A percentile compares a stretch with the other conserved stretches of the same genome.
Evolutionary conservation across 1,140 invertebrate species (phyloP).

Genomic region (Zaprionus taronus): DNA sequence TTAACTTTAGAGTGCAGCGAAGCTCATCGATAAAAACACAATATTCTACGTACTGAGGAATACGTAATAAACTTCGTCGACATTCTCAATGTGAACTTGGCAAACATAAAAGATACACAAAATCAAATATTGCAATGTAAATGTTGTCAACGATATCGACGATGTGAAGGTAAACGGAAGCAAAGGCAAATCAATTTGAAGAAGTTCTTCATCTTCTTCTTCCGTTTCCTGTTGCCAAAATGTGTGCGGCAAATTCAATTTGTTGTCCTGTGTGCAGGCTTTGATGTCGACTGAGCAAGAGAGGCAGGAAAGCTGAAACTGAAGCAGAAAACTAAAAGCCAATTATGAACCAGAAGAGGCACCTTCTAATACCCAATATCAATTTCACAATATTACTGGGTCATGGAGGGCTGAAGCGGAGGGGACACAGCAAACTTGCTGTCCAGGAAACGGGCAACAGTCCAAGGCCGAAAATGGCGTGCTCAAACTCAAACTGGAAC

Average conservation of each 20-base stretch:
- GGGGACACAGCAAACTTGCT: not conserved
- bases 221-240: conserved; percentile 37
- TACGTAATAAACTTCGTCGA: not conserved
- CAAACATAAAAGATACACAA: conserved; percentile 23
- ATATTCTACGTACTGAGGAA: not conserved
- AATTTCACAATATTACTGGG: conserved; percentile 42
- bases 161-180: not conserved
- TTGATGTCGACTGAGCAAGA: conserved; percentile 9
- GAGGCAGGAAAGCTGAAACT: conserved; percentile 15
- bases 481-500: conserved; percentile 23
- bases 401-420: not conserved
- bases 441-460: conserved; percentile 27
- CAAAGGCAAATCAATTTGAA: conserved; percentile 46
- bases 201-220: conserved; percentile 14
- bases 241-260: conserved; percentile 75
- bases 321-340: conserved; percentile 54
- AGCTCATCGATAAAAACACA: not conserved
- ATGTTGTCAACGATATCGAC: conserved; percentile 11
- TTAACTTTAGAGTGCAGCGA: not conserved
- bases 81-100: conserved; percentile 29
- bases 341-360: conserved; percentile 48
- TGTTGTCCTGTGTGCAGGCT: conserved; percentile 39
- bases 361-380: conserved; percentile 49
- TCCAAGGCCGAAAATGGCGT: conserved; percentile 40
- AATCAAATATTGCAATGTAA: conserved; percentile 11